Conservation (phyloP, 2,113 vertebrate species). For the Oreochromis tanganicae region DNA sequence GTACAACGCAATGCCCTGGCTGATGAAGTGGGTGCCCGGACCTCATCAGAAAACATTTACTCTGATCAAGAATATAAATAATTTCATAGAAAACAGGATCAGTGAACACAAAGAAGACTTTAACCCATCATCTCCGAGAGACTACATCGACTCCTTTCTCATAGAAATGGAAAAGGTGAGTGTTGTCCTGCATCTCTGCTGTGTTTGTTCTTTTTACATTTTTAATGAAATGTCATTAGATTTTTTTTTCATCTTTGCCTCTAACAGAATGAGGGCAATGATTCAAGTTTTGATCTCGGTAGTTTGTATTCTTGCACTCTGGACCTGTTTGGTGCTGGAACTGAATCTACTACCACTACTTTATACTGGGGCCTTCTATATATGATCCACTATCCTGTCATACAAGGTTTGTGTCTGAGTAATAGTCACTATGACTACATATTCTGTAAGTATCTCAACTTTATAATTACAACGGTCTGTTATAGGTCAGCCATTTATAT, state of each 20-base stretch:
- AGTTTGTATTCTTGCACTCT: not conserved
- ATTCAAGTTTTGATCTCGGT: conserved; percentile 57
- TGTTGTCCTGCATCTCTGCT: not conserved
- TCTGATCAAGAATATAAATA: not conserved
- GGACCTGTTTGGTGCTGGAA: not conserved
- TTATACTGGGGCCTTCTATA: not conserved
- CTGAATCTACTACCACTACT: not conserved
- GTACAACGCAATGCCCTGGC: conserved; percentile 60
- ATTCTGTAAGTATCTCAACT: not conserved
- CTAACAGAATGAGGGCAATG: not conserved
- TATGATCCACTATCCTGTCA: not conserved
- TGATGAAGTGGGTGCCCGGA: conserved; percentile 75
- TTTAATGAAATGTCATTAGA: not conserved
- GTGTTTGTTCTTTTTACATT: not conserved
- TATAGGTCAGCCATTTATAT: not conserved
- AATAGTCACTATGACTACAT: not conserved
- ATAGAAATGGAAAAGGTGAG: conserved; percentile 77
- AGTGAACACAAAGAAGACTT: conserved; percentile 69
- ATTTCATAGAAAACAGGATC: conserved; percentile 48
- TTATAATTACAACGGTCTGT: not conserved
- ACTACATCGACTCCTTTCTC: conserved; percentile 82
- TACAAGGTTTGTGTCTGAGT: not conserved
- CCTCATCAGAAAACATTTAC: conserved; percentile 61
- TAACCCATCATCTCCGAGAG: conserved; percentile 69
- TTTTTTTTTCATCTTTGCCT: not conserved